phyloP scores from a whole-genome alignment of 2,797 vertebrate genomes.

The Hippoglossus hippoglossus region DNA sequence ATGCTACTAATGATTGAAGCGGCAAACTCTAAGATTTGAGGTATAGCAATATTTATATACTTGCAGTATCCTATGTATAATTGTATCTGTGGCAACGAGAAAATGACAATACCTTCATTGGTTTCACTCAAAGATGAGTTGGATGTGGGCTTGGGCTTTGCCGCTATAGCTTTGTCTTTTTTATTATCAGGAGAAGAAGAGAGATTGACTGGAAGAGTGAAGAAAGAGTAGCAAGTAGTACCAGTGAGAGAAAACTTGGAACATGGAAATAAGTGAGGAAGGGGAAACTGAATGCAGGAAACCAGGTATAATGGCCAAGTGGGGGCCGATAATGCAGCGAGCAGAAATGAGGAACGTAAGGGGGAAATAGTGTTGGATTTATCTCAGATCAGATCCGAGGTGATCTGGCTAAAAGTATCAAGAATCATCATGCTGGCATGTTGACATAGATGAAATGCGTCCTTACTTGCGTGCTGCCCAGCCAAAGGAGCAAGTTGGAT shows the following conservation, averaged over 20 bases:
- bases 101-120: conserved; percentile 78
- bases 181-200: conserved; percentile 84
- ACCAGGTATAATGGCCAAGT: background rate
- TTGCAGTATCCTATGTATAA: no score
- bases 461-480: conserved; percentile 86
- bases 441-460: conserved; percentile 12
- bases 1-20: no score
- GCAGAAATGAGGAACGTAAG: background rate
- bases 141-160: conserved; percentile 79
- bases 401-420: background rate
- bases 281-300: conserved; percentile 4
- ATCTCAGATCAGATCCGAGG: background rate
- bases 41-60: no score
- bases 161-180: conserved; percentile 83
- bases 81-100: background rate
- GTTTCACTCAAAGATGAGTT: conserved; percentile 77
- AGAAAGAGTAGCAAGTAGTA: conserved; percentile 60
- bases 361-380: background rate
- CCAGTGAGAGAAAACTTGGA: conserved; percentile 44
- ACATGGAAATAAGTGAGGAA: conserved; percentile 38
- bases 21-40: background rate
- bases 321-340: background rate
- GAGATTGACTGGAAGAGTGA: conserved; percentile 78
- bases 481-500: conserved; percentile 91
- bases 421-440: background rate